Base-by-base conservation (phyloP, 2,888 invertebrate genomes). In the Pegoplata infirma region DNA sequence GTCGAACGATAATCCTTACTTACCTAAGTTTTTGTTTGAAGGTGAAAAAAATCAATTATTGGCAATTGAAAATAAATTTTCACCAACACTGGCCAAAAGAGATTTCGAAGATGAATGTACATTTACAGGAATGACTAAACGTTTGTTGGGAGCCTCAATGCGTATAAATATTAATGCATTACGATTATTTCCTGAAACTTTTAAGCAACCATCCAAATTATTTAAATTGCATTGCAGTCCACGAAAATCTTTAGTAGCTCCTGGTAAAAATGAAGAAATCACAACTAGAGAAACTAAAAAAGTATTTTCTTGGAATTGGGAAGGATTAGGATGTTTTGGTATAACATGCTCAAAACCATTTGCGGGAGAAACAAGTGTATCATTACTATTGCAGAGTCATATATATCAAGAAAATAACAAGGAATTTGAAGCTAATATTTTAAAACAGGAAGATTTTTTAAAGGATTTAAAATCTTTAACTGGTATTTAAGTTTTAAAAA, bases 401-500 rank as follows among this genome's bases (percentile, higher is more conserved):
- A 63, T 83, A n/a, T 72, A 81, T 51, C 71, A 81, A 36, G 66
- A 63, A 12, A 77, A 81, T 8, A 83, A 82, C 0, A 25, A 51
- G 14, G 5, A 46, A 23, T 85, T 83, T 61, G 73, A 76, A 55
- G 83, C 83, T 3, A 84, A 84, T 69, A 64, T 85, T 17, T 78
- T 86, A 6, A 64, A 81, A 3, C 53, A 81, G 36, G 36, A 82
- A 1, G 53, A 77, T 23, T 85, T 89, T 36, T 76, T 89, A 2
- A 82, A 83, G 1, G 86, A 88, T 75, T 66, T 89, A 0, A 89
- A 88, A 59, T 82, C 83, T 16, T 82, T 85, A 36, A 82, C 85
- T 44, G 86, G 87, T 86, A 58, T 21, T 28, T 49, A 6, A n/a
- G n/a, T n/a, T n/a, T n/a, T n/a, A 46, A 40, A 49, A 55, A 14